phyloP scores from a whole-genome alignment of 1,140 invertebrate species.

The Eulimnadia texana region DNA sequence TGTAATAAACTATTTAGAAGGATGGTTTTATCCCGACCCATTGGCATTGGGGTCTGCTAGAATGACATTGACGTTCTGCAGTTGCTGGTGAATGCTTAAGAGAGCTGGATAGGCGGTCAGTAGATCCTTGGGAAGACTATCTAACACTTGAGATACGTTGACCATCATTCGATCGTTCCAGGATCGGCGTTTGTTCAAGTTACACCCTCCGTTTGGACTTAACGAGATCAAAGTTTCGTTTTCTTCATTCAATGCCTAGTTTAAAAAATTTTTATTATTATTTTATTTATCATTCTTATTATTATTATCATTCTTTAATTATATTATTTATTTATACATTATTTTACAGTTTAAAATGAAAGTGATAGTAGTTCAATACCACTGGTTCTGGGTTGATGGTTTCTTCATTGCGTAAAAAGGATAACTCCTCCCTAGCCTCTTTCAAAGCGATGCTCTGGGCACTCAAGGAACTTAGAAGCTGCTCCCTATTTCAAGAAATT shows the following conservation, averaged over 20 bases:
- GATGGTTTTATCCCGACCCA: constrained; percentile 4
- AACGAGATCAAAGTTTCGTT: not conserved
- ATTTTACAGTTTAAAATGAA: not conserved
- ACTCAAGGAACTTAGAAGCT: not conserved
- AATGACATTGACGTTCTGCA: not conserved
- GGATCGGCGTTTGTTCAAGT: not conserved
- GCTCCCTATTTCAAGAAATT: not conserved
- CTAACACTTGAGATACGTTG: constrained; percentile 9
- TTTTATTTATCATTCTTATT: no score
- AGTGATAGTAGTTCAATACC: not conserved
- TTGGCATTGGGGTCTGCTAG: constrained; percentile 4
- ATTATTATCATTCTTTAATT: no score
- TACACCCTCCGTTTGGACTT: not conserved
- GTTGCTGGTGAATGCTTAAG: not conserved
- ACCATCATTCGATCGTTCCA: constrained; percentile 1
- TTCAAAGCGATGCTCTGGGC: constrained; percentile 8
- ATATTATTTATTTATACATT: no score
- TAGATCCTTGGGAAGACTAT: constrained; percentile 2
- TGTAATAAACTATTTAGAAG: not conserved
- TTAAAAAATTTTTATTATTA: not conserved
- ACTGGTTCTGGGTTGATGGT: not conserved
- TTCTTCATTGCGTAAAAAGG: constrained; percentile 7
- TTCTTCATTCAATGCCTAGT: not conserved
- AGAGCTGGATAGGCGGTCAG: not conserved
- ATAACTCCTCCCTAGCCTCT: constrained; percentile 10